Base-by-base conservation (phyloP, 2,888 invertebrate genomes). In the Yponomeuta malinellus region DNA sequence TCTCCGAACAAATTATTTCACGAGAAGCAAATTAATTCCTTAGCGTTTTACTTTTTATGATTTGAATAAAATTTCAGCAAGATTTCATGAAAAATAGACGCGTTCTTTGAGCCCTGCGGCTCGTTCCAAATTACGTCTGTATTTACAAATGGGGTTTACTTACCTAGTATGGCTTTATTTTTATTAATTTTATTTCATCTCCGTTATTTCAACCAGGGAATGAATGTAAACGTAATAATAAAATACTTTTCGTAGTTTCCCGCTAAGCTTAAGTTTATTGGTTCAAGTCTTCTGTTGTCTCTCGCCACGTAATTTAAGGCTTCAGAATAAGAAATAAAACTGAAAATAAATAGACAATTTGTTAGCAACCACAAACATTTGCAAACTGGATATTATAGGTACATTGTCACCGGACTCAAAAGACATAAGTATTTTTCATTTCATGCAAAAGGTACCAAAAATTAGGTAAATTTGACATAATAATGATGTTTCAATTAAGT, bases 31-130 rank as follows among this genome's bases (percentile, higher is more conserved):
- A 90, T 89, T 90, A 90, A 90, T 90, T 89, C 81, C 83, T 83
- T 79, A 81, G 86, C 84, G 88, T 89, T 87, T 88, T 89, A 88
- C 87, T 89, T 87, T 84, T 89, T 87, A 84, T 86, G 87, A 89
- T 87, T 84, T 88, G 86, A 89, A 88, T 89, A 88, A 90, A 87
- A 6, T 85, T 88, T 85, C 83, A 85, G 85, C 83, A 83, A 86
- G 86, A 87, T 88, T 90, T 89, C 83, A 83, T 83, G 85, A 88
- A 88, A 90, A 87, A 86, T 84, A 87, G 82, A 84, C 79, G 84
- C 79, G 78, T 81, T 77, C 78, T 67, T 67, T 71, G 78, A 79
- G 74, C 89, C 89, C 89, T 75, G 87, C 85, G 90, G 90, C 89
- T 82, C 85, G 77, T 79, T 81, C 83, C 84, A 89, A 91, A 92